phyloP scores from a whole-genome alignment of 2,888 invertebrate genomes.

The Oscheius sp. region DNA sequence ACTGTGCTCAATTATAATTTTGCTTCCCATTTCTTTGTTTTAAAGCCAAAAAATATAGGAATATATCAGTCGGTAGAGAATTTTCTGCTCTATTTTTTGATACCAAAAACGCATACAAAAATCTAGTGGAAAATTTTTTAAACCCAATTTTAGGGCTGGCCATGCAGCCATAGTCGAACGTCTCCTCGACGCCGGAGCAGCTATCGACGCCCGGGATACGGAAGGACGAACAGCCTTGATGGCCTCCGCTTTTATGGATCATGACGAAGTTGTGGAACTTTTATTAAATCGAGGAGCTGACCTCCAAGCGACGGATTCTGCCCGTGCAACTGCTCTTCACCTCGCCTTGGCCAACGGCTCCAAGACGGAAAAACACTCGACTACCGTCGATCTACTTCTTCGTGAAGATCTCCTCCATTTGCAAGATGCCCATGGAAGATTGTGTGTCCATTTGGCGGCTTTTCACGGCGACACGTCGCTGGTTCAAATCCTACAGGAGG shows the following conservation, averaged over 20 bases:
- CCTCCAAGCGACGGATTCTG: slow-evolving; percentile 46
- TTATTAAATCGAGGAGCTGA: slow-evolving; percentile 54
- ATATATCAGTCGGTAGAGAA: too few relatives aligned
- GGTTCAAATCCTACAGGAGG: slow-evolving; percentile 42
- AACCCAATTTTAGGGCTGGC: slow-evolving; percentile 45
- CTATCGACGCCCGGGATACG: slow-evolving; percentile 54
- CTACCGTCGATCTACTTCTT: slow-evolving; percentile 48
- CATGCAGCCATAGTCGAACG: slow-evolving; percentile 52
- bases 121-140: too few relatives aligned
- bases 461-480: slow-evolving; percentile 79
- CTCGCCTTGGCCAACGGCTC: slow-evolving; percentile 57
- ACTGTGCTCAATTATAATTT: too few relatives aligned
- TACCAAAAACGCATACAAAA: too few relatives aligned
- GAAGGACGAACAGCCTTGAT: slow-evolving; percentile 57
- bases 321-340: slow-evolving; percentile 61
- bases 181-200: slow-evolving; percentile 51
- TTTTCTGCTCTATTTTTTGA: too few relatives aligned
- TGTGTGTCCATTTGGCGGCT: slow-evolving; percentile 58
- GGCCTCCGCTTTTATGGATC: slow-evolving; percentile 63
- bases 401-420: background rate
- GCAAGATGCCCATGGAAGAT: slow-evolving; percentile 60
- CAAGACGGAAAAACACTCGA: slow-evolving; percentile 46
- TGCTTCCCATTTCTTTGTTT: too few relatives aligned
- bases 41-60: too few relatives aligned
- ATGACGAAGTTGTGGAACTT: slow-evolving; percentile 50